Base-by-base conservation (phyloP, 23 tunicate genomes). In the Halocynthia roretzi region DNA sequence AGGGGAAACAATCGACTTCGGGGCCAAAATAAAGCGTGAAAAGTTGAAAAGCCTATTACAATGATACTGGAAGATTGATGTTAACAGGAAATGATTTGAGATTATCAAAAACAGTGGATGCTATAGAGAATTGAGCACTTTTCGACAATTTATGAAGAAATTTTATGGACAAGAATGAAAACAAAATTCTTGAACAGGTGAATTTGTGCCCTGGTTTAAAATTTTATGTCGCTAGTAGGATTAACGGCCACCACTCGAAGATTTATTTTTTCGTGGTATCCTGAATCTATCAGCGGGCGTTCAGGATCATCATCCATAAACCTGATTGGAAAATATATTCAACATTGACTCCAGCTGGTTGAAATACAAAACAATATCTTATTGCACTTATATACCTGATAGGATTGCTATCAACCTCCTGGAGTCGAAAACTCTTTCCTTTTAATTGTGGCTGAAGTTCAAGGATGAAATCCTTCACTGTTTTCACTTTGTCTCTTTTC, bases 361-460 rank as follows among this genome's bases (percentile, higher is more conserved):
- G 63, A 58, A 58, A 14, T n/a, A 14, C 17, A 58, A 4, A 14
- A 14, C 15, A 58, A 58, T 58, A 14, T 14, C 4, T 1, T 14
- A 58, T n/a, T 14, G 4, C 15, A n/a, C 17, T 2, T n/a, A 65
- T 48, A 65, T 65, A 65, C 70, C 48, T 65, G 22, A 10, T 10
- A 10, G 70, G 70, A 9, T 65, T 48, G 4, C 15, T n/a, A 65
- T 15, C 70, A 65, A 65, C 70, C 22, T 20, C 10, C 70, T 65
- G n/a, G 9, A 65, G 70, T 15, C 70, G n/a, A 15, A 65, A 65
- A 20, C 31, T 48, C 70, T 65, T 65, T 11, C 19, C 70, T 65
- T 2, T 48, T 20, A 65, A 65, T 9, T 15, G 70, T 20, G 70
- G 70, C 31, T 65, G 70, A 40, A 65, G 31, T 15, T 65, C 70